Evolutionary conservation across 2,113 vertebrate genomes (phyloP).

Genomic region (Pholis gunnellus): DNA sequence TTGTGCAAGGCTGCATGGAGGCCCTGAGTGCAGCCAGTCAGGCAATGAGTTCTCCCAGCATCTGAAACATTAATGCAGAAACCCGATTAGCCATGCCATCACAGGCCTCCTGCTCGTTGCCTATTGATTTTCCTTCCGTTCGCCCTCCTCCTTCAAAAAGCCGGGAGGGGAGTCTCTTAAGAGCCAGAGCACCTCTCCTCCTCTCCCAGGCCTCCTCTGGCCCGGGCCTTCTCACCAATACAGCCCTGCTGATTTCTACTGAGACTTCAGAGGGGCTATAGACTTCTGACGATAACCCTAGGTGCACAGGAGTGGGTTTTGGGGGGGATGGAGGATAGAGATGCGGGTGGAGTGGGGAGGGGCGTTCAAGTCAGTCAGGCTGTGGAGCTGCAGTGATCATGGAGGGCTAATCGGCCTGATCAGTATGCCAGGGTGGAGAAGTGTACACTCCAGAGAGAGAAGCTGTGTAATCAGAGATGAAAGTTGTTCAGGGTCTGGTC

Average conservation of each 20-base stretch:
- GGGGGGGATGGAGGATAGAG: constrained; percentile 34
- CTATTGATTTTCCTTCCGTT: constrained; percentile 87
- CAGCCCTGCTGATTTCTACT: constrained; percentile 73
- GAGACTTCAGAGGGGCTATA: constrained; percentile 71
- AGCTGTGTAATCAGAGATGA: constrained; percentile 77
- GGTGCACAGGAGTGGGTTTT: constrained; percentile 60
- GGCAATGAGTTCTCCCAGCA: constrained; percentile 74
- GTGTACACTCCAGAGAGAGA: constrained; percentile 67
- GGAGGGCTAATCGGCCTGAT: constrained; percentile 63
- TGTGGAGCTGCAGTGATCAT: constrained; percentile 61
- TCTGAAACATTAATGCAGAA: constrained; percentile 87
- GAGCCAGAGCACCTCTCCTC: constrained; percentile 76
- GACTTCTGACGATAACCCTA: constrained; percentile 74
- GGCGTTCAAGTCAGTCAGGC: constrained; percentile 40
- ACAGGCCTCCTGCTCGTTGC: constrained; percentile 82
- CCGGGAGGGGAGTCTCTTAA: constrained; percentile 75
- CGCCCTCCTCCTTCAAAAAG: constrained; percentile 73
- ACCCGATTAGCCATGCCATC: constrained; percentile 84
- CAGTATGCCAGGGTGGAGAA: constrained; percentile 67
- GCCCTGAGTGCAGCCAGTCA: constrained; percentile 59
- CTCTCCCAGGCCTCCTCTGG: constrained; percentile 75
- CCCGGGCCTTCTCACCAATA: constrained; percentile 68
- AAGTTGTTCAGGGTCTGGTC: constrained; percentile 73
- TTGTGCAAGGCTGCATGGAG: constrained; percentile 59
- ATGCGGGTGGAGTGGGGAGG: not conserved